Conservation (phyloP, 1,140 invertebrate species). For the Micrasema minimum region DNA sequence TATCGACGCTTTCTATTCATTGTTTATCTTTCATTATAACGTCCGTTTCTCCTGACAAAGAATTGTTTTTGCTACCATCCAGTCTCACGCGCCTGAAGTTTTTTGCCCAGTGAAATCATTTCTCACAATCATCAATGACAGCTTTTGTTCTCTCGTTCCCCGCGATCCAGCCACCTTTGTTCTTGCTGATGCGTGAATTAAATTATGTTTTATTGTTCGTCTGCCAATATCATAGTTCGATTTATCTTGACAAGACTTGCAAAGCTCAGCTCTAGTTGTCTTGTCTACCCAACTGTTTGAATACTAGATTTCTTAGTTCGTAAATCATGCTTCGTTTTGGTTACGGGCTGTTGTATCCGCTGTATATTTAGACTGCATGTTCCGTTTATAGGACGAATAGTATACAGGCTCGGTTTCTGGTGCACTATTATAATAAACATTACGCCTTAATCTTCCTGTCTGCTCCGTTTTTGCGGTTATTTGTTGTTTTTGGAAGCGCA, state of each 20-base stretch:
- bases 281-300: neutral
- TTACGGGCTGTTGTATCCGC: neutral
- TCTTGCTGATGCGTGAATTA: neutral
- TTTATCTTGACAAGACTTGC: too few species aligned
- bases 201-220: neutral
- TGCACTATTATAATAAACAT: constrained; percentile 20
- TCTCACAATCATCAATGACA: constrained; percentile 17
- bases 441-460: constrained; percentile 17
- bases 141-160: constrained; percentile 12
- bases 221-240: neutral
- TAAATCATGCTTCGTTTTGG: constrained; percentile 1
- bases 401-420: neutral
- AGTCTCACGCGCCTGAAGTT: neutral
- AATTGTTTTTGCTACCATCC: constrained; percentile 4
- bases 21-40: neutral
- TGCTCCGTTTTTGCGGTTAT: constrained; percentile 11
- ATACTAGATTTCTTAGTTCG: neutral
- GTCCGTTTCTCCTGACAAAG: constrained; percentile 18
- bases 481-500: constrained; percentile 28
- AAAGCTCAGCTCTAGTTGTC: too few species aligned
- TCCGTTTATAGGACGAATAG: neutral
- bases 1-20: too few species aligned
- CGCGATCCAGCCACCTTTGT: constrained; percentile 26
- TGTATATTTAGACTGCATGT: constrained; percentile 10
- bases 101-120: constrained; percentile 23